phyloP scores from a whole-genome alignment of 2,797 vertebrate genomes.

The Cyprinella venusta region DNA sequence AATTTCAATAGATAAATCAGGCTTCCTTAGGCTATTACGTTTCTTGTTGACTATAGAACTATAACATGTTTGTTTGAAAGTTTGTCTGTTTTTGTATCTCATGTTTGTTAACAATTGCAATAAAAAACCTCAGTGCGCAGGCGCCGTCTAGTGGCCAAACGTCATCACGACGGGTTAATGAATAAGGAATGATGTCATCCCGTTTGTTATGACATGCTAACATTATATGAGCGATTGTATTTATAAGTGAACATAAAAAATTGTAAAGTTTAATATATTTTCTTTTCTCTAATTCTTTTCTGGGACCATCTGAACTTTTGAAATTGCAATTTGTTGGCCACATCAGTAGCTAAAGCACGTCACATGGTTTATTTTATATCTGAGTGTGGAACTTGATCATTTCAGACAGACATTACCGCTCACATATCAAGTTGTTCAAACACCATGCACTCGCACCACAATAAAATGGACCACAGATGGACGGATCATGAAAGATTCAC shows the following conservation, averaged over 20 bases:
- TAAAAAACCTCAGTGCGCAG: constrained; percentile 3
- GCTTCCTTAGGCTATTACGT: too few relatives aligned
- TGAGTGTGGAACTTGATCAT: background rate
- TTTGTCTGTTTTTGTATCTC: too few relatives aligned
- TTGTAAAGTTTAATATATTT: background rate
- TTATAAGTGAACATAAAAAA: background rate
- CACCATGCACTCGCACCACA: background rate
- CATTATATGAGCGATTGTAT: background rate
- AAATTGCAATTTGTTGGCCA: background rate
- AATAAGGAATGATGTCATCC: background rate
- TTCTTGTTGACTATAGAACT: too few relatives aligned
- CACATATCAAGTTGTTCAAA: background rate
- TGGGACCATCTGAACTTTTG: background rate
- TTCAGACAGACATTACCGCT: background rate
- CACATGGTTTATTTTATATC: background rate
- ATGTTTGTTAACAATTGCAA: too few relatives aligned
- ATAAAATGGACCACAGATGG: background rate
- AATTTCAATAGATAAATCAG: too few relatives aligned
- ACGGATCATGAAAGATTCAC: too few relatives aligned
- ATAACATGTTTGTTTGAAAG: too few relatives aligned
- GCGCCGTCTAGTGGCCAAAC: constrained; percentile 45
- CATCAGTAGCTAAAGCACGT: background rate
- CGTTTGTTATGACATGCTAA: background rate
- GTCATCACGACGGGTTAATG: background rate
- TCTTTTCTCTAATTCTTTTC: background rate